A percentile compares a stretch with the other conserved stretches of the same genome.
Conservation (phyloP, 2,797 vertebrate species). For the Erithacus rubecula region DNA sequence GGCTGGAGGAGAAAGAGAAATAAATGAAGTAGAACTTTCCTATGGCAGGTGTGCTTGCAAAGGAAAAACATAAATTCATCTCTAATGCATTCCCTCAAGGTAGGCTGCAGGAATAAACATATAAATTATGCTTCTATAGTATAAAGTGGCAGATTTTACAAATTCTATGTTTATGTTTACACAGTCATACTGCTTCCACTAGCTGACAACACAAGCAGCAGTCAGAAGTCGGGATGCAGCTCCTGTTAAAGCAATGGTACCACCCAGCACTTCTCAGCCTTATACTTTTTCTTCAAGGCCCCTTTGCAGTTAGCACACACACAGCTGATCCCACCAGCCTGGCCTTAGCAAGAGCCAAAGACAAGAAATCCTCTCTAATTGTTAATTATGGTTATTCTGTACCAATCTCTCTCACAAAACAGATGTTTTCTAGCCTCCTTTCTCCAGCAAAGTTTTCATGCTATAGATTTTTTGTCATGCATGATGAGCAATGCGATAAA, state of each 20-base stretch:
- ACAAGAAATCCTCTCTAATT: neutral
- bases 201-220: neutral
- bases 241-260: neutral
- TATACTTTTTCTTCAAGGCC: neutral
- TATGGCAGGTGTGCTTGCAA: neutral
- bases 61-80: neutral
- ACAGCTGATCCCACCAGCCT: neutral
- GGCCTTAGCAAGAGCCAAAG: neutral
- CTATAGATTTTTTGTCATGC: neutral
- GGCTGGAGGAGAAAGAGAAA: neutral
- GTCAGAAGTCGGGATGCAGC: neutral
- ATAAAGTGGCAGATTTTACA: neutral
- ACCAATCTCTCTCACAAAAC: neutral
- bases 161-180: neutral
- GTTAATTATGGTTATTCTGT: neutral
- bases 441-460: neutral
- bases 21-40: slow-evolving; percentile 8
- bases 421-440: neutral
- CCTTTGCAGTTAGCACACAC: neutral
- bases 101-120: neutral
- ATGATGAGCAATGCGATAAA: neutral
- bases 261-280: neutral
- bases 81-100: neutral
- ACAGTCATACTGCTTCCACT: neutral
- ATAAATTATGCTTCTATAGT: neutral